Conservation (phyloP, 2,113 vertebrate genomes). For the Mesembrinibis cayennensis region DNA sequence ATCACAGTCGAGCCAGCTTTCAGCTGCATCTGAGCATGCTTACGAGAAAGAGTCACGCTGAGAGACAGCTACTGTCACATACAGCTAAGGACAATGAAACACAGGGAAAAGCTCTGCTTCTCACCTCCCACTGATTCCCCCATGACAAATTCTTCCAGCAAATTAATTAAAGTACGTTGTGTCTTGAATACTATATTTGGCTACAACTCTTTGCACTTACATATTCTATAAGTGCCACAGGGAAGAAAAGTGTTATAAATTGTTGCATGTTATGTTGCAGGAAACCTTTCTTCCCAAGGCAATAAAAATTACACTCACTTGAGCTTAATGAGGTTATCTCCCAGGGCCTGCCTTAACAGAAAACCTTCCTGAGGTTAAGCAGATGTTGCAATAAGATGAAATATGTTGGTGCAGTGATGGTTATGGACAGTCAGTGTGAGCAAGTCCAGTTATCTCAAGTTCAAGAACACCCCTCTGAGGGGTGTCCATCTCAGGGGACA, state of each 20-base stretch:
- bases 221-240: not conserved
- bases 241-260: not conserved
- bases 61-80: constrained; percentile 3
- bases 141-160: not conserved
- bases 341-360: not conserved
- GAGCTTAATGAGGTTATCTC: not conserved
- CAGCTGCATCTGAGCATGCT: not conserved
- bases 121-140: not conserved
- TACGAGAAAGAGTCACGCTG: not conserved
- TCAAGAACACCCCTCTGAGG: not conserved
- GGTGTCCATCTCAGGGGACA: not conserved
- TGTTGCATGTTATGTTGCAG: not conserved
- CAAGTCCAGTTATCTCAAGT: not conserved
- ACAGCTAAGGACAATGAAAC: not conserved
- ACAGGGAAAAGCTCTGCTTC: not conserved
- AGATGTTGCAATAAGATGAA: not conserved
- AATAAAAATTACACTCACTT: not conserved
- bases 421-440: not conserved
- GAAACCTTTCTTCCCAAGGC: not conserved
- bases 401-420: not conserved
- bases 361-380: not conserved
- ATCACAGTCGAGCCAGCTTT: not conserved
- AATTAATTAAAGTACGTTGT: not conserved
- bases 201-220: not conserved
- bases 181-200: not conserved